Evolutionary conservation across 2,888 invertebrate genomes (phyloP).

Genomic region (Spisula subtruncata): DNA sequence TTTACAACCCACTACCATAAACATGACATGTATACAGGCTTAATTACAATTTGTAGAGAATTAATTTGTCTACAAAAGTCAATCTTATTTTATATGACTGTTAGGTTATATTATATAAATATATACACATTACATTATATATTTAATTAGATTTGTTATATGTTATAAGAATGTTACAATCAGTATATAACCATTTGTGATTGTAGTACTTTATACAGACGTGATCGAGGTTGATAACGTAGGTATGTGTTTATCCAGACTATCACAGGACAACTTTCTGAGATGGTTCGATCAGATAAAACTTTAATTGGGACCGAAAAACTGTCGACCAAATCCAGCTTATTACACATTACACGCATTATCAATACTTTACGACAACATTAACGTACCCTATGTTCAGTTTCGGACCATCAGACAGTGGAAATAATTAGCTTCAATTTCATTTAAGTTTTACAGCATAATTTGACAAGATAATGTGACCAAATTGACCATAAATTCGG

Average conservation of each 20-base stretch:
- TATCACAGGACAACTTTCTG: not conserved
- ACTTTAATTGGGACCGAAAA: not conserved
- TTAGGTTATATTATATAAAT: not conserved
- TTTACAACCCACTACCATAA: constrained; percentile 4
- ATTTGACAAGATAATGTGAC: constrained; percentile 39
- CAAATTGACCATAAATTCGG: not conserved
- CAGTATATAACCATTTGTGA: constrained; percentile 13
- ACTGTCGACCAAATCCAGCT: not conserved
- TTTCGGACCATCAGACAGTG: not conserved
- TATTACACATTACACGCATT: not conserved
- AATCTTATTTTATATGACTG: not conserved
- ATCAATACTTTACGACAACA: not conserved
- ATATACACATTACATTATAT: too few relatives aligned
- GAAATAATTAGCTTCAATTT: constrained; percentile 32
- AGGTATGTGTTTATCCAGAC: not conserved
- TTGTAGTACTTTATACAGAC: not conserved
- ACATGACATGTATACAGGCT: constrained; percentile 2
- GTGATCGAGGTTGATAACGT: not conserved
- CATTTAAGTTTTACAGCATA: constrained; percentile 22
- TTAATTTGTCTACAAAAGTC: not conserved
- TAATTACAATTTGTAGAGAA: constrained; percentile 18
- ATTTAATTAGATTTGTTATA: constrained; percentile 5
- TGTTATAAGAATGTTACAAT: not conserved
- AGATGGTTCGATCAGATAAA: not conserved
- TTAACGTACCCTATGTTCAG: not conserved